A percentile compares a stretch with the other conserved stretches of the same genome.
Conservation (phyloP, 2,113 vertebrate genomes). For the Struthidea cinerea region DNA sequence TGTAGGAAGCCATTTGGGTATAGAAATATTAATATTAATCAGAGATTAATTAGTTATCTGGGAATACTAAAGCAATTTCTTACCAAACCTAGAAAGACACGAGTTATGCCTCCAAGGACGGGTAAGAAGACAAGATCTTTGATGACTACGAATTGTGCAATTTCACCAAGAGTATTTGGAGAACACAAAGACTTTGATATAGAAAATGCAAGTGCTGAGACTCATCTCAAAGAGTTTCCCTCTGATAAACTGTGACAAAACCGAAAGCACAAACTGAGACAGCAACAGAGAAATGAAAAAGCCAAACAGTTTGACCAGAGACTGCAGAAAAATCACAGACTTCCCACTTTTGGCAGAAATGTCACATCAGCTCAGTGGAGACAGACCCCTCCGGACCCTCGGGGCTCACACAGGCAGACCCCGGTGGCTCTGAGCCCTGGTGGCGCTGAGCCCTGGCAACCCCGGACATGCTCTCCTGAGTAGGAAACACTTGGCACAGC, state of each 20-base stretch:
- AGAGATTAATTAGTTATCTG: constrained; percentile 42
- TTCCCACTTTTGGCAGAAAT: neutral
- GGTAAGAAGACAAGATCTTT: neutral
- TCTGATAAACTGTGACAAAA: neutral
- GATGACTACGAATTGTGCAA: neutral
- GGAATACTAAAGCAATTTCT: constrained; percentile 10
- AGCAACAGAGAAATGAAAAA: neutral
- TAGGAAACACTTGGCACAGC: neutral
- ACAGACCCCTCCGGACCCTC: accelerated
- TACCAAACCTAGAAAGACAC: neutral
- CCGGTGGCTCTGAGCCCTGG: neutral
- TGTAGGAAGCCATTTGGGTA: constrained; percentile 5
- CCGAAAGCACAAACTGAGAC: neutral
- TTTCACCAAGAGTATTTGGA: neutral
- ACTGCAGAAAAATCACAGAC: neutral
- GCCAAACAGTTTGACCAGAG: neutral
- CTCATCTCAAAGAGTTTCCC: neutral
- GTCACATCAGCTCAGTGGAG: neutral
- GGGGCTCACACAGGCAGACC: neutral
- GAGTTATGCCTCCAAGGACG: neutral
- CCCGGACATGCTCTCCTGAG: accelerated
- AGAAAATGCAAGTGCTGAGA: neutral
- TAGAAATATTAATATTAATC: constrained; percentile 38
- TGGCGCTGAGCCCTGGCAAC: neutral
- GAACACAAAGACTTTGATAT: neutral